A percentile compares a stretch with the other conserved stretches of the same genome.
Conservation (phyloP, 2,888 invertebrate species). For the Biston betularia region DNA sequence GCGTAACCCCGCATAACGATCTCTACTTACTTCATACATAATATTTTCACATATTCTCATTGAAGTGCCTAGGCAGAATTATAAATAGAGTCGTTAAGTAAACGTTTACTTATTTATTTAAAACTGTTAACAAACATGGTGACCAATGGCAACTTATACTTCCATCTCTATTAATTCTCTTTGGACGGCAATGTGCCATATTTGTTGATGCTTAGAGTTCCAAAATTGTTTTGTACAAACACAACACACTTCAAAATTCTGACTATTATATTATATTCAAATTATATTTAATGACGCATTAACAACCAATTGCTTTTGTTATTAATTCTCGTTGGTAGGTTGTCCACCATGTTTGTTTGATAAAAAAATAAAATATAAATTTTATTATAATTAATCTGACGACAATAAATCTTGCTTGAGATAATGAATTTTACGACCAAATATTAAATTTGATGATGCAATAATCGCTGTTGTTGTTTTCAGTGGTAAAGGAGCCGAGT, state of each 20-base stretch:
- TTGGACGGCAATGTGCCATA: neutral
- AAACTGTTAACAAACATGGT: neutral
- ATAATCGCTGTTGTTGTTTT: slow-evolving; percentile 47
- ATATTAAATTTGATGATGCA: neutral
- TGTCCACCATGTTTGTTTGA: neutral
- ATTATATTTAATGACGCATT: no score
- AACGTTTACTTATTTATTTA: no score
- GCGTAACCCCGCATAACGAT: no score
- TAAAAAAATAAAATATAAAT: no score
- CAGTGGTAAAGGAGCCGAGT: slow-evolving; percentile 67
- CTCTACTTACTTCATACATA: no score
- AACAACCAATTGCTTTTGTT: neutral
- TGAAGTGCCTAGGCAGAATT: no score
- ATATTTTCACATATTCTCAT: no score
- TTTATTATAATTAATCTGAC: neutral
- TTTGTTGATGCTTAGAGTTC: neutral
- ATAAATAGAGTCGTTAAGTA: no score
- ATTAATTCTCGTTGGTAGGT: neutral
- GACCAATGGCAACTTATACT: neutral
- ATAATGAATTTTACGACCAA: neutral
- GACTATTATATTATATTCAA: no score
- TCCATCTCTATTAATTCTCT: neutral
- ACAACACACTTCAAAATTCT: no score
- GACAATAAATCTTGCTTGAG: neutral
- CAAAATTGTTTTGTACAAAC: no score